Base-by-base conservation (phyloP, 1,140 invertebrate genomes). In the Phortica variegata region DNA sequence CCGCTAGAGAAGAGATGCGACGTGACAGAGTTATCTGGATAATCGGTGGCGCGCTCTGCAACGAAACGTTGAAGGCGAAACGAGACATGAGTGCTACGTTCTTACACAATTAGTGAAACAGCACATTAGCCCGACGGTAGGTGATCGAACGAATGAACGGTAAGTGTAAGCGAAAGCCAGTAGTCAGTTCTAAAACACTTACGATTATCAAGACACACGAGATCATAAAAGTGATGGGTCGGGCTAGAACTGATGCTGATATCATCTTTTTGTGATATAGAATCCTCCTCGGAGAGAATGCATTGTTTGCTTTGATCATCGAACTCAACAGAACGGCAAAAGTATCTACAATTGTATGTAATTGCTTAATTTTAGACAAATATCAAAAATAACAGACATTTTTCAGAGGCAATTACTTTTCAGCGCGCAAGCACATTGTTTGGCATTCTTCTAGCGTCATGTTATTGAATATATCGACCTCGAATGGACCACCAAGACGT, bases 301-400 rank as follows among this genome's bases (percentile, higher is more conserved):
- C 92, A 95, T 46, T 88, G 85, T 52, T 85, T 83, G 1, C 87
- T 89, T 78, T 89, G 86, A 49, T 91, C 88, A 61, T 94, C 90
- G 65, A 90, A 93, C 61, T 92, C 90, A n/a, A 94, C 86, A 5
- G 91, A 91, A 17, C 90, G 85, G 71, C 90, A 93, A 59, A 91
- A 91, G 72, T 92, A 88, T 68, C 87, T 88, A 56, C 29, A 76
- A 73, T 37, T 29, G 19, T 7, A 6, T 15, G 23, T 38, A 43
- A 58, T 72, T 65, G 58, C 39, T 26, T 43, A 66, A 59, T 54
- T 52, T 2, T 21, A 8, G 26, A 43, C 18, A 36, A 43, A 47
- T 54, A 49, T 40, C 16, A 33, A 48, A 43, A 48, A 51, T 7
- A 15, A 9, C 31, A 13, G 10, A 16, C 15, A 15, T 15, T 46